Evolutionary conservation across 2,888 invertebrate genomes (phyloP), one percentile per base, ranked within the genome.

Genomic region (Melangyna quadrimaculata): DNA sequence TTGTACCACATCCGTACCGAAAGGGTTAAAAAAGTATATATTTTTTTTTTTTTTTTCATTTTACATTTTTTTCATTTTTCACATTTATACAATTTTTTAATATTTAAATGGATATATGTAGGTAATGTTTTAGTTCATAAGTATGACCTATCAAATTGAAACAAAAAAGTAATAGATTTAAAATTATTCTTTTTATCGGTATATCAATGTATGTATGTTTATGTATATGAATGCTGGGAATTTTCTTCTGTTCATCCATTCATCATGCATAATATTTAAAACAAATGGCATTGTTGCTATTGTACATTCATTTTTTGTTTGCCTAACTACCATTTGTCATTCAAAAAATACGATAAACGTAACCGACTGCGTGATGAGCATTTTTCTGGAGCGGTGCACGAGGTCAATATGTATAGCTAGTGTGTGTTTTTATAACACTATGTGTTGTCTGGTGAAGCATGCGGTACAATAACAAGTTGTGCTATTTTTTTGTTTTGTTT

Each of bases 371-470:
- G 87, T 87, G 82, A 87, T 82, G 78, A 82, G 87, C 82, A 78
- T 82, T 87, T 87, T 87, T 87, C 87, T 87, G 87, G 87, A 82
- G 87, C 74, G 61, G 1, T 87, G 78, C 82, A 81, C 87, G 87
- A 87, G 82, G 82, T 87, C 82, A 81, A 80, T 81, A n/a, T n/a
- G n/a, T n/a, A n/a, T n/a, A n/a, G n/a, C n/a, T n/a, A 73, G 81
- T 51, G 69, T 69, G 53, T 78, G 17, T 27, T 40, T 51, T 67
- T 69, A 59, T 65, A 43, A 27, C 57, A 53, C 24, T 43, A 22
- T 48, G 1, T 5, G 5, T 22, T 22, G 22, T 22, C 48, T 24
- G 10, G 35, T 74, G 22, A 27, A 55, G 59, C 29, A 67, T 67
- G 59, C n/a, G n/a, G 27, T 61, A 65, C 51, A 67, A 53, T 19